Percentiles rank a stretch among this genome's conserved stretches.
These are phyloP conservation scores for Bufo gargarizans DNA, from an alignment of 2,113 vertebrate species.

Conservation along the genomic window DNA sequence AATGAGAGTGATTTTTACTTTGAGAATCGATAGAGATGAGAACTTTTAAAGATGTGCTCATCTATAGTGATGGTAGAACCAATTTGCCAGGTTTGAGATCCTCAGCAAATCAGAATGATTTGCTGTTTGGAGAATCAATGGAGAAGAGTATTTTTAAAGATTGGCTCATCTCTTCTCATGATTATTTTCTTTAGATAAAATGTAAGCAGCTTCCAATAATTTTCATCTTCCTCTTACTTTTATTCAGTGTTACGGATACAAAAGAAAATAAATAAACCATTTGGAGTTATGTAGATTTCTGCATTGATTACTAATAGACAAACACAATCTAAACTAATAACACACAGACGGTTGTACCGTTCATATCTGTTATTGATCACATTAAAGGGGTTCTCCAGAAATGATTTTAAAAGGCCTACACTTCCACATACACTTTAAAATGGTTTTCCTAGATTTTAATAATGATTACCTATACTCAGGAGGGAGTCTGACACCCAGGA, in stretches of 20 bases:
- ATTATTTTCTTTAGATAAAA: neutral
- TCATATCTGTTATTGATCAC: too few species aligned
- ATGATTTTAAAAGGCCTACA: too few species aligned
- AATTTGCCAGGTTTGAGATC: neutral
- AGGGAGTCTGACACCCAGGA: too few species aligned
- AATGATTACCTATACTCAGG: too few species aligned
- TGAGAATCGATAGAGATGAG: neutral
- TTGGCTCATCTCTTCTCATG: neutral
- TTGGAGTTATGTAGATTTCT: too few species aligned
- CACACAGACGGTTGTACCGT: too few species aligned
- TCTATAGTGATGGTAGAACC: neutral
- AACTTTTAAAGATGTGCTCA: neutral
- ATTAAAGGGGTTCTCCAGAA: too few species aligned
- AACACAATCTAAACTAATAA: too few species aligned
- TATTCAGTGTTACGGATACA: neutral
- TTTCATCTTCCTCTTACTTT: neutral
- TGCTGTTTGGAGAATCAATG: neutral
- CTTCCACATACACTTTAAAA: too few species aligned
- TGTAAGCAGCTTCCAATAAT: neutral
- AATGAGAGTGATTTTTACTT: neutral
- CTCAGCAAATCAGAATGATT: neutral
- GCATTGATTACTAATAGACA: too few species aligned
- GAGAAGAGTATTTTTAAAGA: neutral
- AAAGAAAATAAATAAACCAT: too few species aligned
- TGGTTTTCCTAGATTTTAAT: too few species aligned